Base-by-base conservation (phyloP, 2,888 invertebrate genomes). In the Dioctria linearis region DNA sequence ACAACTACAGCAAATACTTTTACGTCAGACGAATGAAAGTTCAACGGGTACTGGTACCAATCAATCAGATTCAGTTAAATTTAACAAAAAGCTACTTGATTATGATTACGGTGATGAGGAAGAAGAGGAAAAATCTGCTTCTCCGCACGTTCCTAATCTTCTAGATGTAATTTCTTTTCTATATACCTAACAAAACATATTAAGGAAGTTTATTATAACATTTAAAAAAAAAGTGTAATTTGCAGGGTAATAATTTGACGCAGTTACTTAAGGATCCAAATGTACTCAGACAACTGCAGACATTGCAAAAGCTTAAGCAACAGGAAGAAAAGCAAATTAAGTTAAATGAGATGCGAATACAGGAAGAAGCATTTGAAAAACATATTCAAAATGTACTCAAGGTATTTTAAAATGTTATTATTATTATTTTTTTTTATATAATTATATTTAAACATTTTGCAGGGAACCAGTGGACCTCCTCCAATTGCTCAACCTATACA, bases 91-190 rank as follows among this genome's bases (percentile, higher is more conserved):
- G 86, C 89, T 97, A 13, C 90, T 97, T 81, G 95, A 97, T 89
- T 97, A 96, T 88, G 97, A 97, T 88, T 97, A 97, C 87, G 96
- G 95, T 80, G 96, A 96, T 84, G 97, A 97, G 83, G 96, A 96
- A 79, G 96, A 96, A n/a, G 94, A 94, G 57, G 92, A 91, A 81
- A 89, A 87, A 80, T 80, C 82, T 78, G 83, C 85, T 69, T 88
- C 85, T 80, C 84, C 84, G 71, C 83, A 83, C 82, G 81, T 84
- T 79, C 80, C 84, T 78, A 84, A 84, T 82, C 82, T 84, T 76
- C 65, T 84, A 79, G 85, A 85, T 80, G 84, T 84, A 83, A 83
- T 82, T 83, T 79, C 78, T 57, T 80, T 59, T 80, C 46, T 82
- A 81, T 82, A 66, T 65, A 79, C 66, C 59, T 81, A 79, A 75